phyloP scores from a whole-genome alignment of 2,797 vertebrate species.

The Balearica regulorum region DNA sequence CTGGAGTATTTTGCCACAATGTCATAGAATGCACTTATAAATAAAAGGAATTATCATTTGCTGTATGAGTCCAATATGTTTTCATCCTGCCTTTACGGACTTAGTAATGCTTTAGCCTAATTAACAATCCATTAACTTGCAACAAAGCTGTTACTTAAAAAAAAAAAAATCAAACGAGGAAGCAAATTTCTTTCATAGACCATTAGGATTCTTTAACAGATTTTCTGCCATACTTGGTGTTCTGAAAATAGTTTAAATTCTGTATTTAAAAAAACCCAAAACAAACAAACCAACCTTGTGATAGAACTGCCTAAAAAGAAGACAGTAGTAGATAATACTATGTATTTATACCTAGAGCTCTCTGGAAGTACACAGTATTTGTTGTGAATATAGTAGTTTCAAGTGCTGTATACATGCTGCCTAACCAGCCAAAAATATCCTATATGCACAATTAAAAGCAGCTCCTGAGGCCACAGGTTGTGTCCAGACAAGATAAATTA shows the following conservation, averaged over 20 bases:
- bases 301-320: background rate
- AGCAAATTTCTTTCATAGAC: background rate
- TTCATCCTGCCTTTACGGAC: background rate
- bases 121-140: background rate
- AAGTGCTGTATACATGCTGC: background rate
- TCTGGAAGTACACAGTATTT: background rate
- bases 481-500: background rate
- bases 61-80: background rate
- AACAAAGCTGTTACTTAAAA: background rate
- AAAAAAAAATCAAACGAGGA: background rate
- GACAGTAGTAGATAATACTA: background rate
- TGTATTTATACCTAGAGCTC: background rate
- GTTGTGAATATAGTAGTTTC: background rate
- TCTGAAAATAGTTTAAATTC: background rate
- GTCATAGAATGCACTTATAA: background rate
- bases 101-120: background rate
- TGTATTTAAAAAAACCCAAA: accelerated
- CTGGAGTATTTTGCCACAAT: background rate
- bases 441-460: background rate
- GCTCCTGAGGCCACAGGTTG: background rate
- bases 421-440: background rate
- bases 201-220: background rate
- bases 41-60: background rate
- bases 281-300: background rate
- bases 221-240: background rate